A percentile compares a stretch with the other conserved stretches of the same genome.
Evolutionary conservation across 2,888 invertebrate species (phyloP).

Genomic region (Diloba caeruleocephala): DNA sequence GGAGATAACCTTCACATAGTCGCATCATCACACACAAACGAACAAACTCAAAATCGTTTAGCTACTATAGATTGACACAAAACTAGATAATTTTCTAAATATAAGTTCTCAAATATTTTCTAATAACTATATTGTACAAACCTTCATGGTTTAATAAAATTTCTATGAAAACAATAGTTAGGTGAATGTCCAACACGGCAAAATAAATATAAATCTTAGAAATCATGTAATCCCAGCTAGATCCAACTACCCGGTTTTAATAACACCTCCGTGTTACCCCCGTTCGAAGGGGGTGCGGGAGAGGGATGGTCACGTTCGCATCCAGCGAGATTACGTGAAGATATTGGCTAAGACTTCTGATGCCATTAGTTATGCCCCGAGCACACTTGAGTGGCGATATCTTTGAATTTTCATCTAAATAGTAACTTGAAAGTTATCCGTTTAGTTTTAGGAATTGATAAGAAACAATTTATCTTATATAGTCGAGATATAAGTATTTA

Average conservation of each 20-base stretch:
- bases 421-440: constrained; percentile 8
- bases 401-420: constrained; percentile 20
- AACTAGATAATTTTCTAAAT: too few relatives aligned
- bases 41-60: too few relatives aligned
- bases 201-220: not conserved
- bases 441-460: constrained; percentile 7
- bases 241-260: constrained; percentile 16
- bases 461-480: too few relatives aligned
- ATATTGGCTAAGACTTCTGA: constrained; percentile 49
- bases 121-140: too few relatives aligned
- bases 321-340: constrained; percentile 45
- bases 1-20: too few relatives aligned
- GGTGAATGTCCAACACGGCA: too few relatives aligned
- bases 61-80: too few relatives aligned
- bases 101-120: too few relatives aligned
- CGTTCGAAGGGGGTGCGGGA: not conserved
- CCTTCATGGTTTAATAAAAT: too few relatives aligned
- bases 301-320: constrained; percentile 43
- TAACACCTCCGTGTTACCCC: constrained; percentile 14
- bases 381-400: constrained; percentile 22
- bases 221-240: constrained; percentile 7
- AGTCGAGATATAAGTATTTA: too few relatives aligned
- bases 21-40: too few relatives aligned
- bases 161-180: too few relatives aligned
- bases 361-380: constrained; percentile 28